Conservation (phyloP, 2,888 invertebrate species). For the Conchocele bisecta region DNA sequence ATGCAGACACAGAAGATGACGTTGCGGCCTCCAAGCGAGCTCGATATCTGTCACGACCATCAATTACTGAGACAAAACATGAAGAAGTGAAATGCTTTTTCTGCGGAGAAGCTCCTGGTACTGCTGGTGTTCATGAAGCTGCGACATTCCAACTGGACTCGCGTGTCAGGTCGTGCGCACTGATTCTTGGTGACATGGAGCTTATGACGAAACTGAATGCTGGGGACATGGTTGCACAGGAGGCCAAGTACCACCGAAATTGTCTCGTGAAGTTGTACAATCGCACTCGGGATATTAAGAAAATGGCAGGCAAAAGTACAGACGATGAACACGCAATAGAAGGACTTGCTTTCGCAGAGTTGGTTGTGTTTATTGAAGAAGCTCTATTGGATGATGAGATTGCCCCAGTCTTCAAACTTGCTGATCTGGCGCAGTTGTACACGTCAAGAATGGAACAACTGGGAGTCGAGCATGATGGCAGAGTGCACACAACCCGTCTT, state of each 20-base stretch:
- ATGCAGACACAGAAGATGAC: no score
- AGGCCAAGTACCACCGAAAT: no score
- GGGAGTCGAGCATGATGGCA: background rate
- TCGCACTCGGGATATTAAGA: no score
- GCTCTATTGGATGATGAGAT: background rate
- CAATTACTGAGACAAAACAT: no score
- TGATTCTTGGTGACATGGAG: background rate
- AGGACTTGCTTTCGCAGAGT: constrained; percentile 5
- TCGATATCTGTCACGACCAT: no score
- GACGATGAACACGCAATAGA: no score
- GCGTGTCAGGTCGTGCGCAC: background rate
- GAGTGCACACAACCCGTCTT: background rate
- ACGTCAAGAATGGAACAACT: background rate
- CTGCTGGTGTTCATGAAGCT: no score
- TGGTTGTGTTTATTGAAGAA: constrained; percentile 2
- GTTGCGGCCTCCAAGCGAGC: no score
- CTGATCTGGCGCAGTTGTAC: background rate
- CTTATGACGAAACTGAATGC: background rate
- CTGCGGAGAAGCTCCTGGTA: background rate
- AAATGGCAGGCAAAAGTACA: no score
- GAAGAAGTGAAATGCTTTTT: no score
- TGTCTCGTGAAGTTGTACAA: no score
- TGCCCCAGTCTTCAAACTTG: constrained; percentile 5
- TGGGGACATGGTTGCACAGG: no score
- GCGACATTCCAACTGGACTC: background rate